Percentiles rank a stretch among this genome's conserved stretches.
These are phyloP conservation scores for Enteromius unitaeniatus DNA, from an alignment of 2,797 vertebrate genomes.

Conservation along the genomic window DNA sequence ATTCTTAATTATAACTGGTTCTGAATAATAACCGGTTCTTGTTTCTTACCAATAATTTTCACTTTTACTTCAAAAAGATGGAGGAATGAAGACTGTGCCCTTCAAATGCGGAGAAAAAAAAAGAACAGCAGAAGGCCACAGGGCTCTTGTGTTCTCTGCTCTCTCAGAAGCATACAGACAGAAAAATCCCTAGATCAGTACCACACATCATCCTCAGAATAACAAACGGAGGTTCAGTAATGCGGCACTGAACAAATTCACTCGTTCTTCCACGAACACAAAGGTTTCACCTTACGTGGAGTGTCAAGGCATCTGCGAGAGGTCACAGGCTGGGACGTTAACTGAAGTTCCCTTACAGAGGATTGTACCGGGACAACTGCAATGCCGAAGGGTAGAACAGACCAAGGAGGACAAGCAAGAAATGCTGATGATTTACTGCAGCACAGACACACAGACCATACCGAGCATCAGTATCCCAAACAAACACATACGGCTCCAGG, in stretches of 20 bases:
- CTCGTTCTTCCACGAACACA: neutral
- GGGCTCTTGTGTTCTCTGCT: constrained; percentile 17
- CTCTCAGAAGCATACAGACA: constrained; percentile 30
- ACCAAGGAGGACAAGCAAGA: neutral
- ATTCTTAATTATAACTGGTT: neutral
- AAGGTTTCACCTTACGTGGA: neutral
- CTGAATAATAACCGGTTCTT: too few relatives aligned
- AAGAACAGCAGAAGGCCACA: constrained; percentile 8
- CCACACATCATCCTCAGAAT: constrained; percentile 23
- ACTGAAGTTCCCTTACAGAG: neutral
- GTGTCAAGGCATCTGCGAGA: neutral
- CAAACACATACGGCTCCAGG: constrained; percentile 14
- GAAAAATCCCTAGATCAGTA: constrained; percentile 31
- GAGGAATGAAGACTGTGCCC: neutral
- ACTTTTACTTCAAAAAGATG: constrained; percentile 11
- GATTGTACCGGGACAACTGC: neutral
- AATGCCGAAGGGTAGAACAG: neutral
- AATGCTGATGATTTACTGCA: constrained; percentile 25
- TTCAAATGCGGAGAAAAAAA: constrained; percentile 32
- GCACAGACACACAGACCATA: constrained; percentile 21
- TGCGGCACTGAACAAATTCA: neutral
- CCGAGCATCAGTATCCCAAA: constrained; percentile 14
- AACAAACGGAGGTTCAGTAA: constrained; percentile 23
- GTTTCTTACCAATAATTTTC: neutral
- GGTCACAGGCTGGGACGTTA: constrained; percentile 1